Base-by-base conservation (phyloP, 1,140 invertebrate species). In the Drosophila quadrilineata region DNA sequence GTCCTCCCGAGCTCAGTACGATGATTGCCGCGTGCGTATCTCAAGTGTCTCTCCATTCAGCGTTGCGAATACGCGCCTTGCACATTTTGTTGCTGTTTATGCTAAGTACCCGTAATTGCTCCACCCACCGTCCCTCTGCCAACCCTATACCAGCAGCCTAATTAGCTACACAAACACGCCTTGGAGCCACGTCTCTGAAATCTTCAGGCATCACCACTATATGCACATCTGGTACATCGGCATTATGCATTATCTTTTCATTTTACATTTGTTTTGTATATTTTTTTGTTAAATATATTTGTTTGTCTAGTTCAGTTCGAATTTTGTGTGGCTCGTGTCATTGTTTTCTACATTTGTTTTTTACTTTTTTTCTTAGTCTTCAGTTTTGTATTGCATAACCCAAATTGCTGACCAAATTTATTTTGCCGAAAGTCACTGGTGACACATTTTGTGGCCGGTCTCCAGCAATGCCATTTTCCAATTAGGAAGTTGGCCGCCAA, bases 161-260 rank as follows among this genome's bases (percentile, higher is more conserved):
- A 84, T 84, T 84, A 84, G 77, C 72, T 60, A 56, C 33, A 72
- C 76, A 82, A 76, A 75, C 49, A 80, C 53, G 67, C 31, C 52
- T 35, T n/a, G n/a, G 56, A 38, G 40, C 19, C 31, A 43, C 12
- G 40, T 46, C 22, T 35, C 36, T 26, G 28, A 59, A 45, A 59
- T 52, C 54, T 46, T 33, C 26, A 46, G n/a, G n/a, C n/a, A 56
- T 35, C 35, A 6, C 57, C 14, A 60, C 29, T 59, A 50, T 19
- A 24, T n/a, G 2, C 19, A 24, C 19, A 21, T 28, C 14, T 56
- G 6, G n/a, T n/a, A n/a, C n/a, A n/a, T n/a, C n/a, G n/a, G n/a
- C n/a, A n/a, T n/a, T n/a, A n/a, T n/a, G n/a, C n/a, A n/a, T n/a
- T 31, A 31, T 31, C 33, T 28, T 28, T 45, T 19, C 74, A 84